Conservation (phyloP, 2,113 vertebrate genomes). For the Platysteira castanea region DNA sequence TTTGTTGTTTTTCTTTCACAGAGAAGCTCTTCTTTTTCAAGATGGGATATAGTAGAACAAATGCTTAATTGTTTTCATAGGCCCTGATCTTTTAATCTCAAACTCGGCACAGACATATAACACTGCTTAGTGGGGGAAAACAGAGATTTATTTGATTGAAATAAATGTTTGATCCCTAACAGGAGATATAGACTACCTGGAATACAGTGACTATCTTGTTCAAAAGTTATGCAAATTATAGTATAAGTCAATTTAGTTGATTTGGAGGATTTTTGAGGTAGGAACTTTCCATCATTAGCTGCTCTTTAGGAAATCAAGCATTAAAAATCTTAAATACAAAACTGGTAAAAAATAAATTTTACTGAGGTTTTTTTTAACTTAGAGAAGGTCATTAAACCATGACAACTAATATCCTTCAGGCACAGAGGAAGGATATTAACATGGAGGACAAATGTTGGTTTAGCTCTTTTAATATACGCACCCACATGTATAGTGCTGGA, state of each 20-base stretch:
- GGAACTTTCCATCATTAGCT: neutral
- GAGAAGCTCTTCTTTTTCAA: slow-evolving; percentile 4
- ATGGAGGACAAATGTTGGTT: neutral
- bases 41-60: neutral
- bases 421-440: neutral
- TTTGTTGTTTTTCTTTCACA: neutral
- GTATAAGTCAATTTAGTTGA: neutral
- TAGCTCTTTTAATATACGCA: neutral
- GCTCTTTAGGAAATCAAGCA: neutral
- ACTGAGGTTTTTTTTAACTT: neutral
- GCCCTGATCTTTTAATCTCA: slow-evolving; percentile 49
- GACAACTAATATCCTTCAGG: neutral
- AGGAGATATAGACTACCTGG: neutral
- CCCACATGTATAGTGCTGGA: neutral
- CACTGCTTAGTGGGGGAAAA: slow-evolving; percentile 17
- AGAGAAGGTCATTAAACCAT: neutral
- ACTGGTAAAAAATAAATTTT: neutral
- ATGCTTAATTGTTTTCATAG: slow-evolving; percentile 1
- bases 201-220: slow-evolving; percentile 29
- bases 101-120: neutral
- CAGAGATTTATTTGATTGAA: slow-evolving; percentile 38
- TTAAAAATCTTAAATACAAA: neutral
- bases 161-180: slow-evolving; percentile 9
- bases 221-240: neutral
- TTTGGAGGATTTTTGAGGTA: neutral